phyloP scores from a whole-genome alignment of 2,113 vertebrate genomes.

The Fregetta grallaria region DNA sequence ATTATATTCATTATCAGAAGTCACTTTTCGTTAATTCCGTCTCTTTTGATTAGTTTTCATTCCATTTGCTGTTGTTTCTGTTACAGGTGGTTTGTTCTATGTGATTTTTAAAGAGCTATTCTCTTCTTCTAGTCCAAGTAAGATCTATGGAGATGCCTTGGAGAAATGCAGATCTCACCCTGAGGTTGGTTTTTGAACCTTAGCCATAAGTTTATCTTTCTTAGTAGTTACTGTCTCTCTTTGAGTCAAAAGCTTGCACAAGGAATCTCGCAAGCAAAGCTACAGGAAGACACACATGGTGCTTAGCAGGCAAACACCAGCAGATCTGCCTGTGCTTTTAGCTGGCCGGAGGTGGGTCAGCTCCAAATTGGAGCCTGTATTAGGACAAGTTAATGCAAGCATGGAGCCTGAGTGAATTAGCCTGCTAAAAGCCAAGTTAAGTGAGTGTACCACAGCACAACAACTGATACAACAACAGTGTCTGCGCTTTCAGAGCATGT shows the following conservation, averaged over 20 bases:
- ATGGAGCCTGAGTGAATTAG: background rate
- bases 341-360: background rate
- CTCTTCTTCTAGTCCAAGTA: constrained; percentile 91
- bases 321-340: background rate
- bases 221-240: background rate
- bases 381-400: background rate
- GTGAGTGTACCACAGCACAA: background rate
- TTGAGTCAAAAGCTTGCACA: background rate
- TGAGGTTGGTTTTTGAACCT: constrained; percentile 79
- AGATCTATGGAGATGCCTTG: constrained; percentile 89
- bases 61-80: constrained; percentile 27
- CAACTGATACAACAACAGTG: background rate
- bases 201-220: background rate
- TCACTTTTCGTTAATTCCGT: background rate
- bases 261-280: background rate
- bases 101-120: constrained; percentile 93
- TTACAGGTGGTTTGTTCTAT: constrained; percentile 89
- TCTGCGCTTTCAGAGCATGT: background rate
- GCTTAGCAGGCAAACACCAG: background rate
- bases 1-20: background rate
- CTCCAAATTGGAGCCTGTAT: background rate
- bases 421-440: background rate
- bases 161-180: constrained; percentile 87
- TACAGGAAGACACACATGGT: accelerated
- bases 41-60: background rate